Evolutionary conservation across 2,113 vertebrate genomes (phyloP), one percentile per base, ranked within the genome.

Genomic region (Rhodinocichla rosea): DNA sequence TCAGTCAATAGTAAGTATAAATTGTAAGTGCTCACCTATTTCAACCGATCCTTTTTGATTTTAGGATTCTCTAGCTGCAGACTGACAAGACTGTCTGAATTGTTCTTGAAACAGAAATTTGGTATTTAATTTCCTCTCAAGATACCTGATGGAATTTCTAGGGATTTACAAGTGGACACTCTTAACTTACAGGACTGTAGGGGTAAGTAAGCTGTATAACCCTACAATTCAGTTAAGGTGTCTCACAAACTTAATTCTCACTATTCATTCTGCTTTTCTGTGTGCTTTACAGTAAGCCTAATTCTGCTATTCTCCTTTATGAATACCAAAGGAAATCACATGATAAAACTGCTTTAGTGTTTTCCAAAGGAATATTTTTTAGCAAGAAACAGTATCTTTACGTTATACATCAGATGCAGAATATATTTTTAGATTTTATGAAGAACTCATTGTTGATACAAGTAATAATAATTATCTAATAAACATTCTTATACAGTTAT

Each of bases 151-250:
- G 14, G 13, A 44, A 42, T 87, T 77, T 50, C 40, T 60, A 56
- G 44, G 8, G 13, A 64, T 71, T 79, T 53, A 52, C 28, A 27
- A 1, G 2, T 17, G 10, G 15, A 28, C 20, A 19, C 23, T 55
- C 19, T 28, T 18, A 68, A 45, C 28, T 65, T 87, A 37, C 56
- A 45, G 10, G 11, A 3, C 8, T 60, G 9, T 45, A 92, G 16
- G 13, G 5, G 1, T 32, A 45, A 30, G 19, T 63, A 67, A 78
- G 37, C 4, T 1, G 2, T 32, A 74, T 42, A 13, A 7, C 1
- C 6, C 7, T 22, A 18, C 22, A 78, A 17, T 49, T 63, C 39
- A 47, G 11, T 79, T 68, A 35, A 47, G 14, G 26, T 7, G 3
- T 35, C 22, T 79, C 26, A 85, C 10, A 71, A 62, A 63, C 21